Base-by-base conservation (phyloP, 2,888 invertebrate genomes). In the Anticlea derivata region DNA sequence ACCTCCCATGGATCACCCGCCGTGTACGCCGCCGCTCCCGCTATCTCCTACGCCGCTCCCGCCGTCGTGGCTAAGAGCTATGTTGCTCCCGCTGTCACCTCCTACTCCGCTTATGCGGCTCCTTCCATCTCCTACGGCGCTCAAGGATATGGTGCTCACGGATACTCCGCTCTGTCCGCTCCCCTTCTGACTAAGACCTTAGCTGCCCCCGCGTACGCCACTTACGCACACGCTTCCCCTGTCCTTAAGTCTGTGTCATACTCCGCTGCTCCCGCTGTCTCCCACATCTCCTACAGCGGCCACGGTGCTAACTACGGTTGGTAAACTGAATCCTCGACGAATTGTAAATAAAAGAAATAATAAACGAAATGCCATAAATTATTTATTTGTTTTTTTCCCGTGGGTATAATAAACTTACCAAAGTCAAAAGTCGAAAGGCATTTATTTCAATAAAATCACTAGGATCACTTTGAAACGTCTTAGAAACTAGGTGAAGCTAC, bases 291-390 rank as follows among this genome's bases (percentile, higher is more conserved):
- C 58, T 94, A 94, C 89, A 90, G 91, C 68, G 94, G 92, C 55
- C 91, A 93, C 60, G 94, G 93, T 61, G 92, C 92, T 60, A 91
- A 92, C 71, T 94, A 94, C 75, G 93, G 88, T 64, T 94, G 92
- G 92, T 94, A 92, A 92, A 80, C 79, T 76, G 76, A 73, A 78
- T 75, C 72, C 54, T 58, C 61, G 50, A 49, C 58, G 55, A 66
- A 53, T 68, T 81, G 74, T 80, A 75, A 74, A 80, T 81, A 82
- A 63, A 73, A 58, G 73, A 69, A 67, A 51, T 66, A 60, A 75
- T 62, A 63, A 74, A 78, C 63, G 73, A 73, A 55, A 64, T 65
- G 70, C 66, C 69, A 70, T 75, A 73, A 63, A 43, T 45, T 40
- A 39, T 20, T 12, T 17, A 1, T 7, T 24, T 29, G 8, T 23